Conservation (phyloP, 2,797 vertebrate genomes). For the Acanthurus tractus region DNA sequence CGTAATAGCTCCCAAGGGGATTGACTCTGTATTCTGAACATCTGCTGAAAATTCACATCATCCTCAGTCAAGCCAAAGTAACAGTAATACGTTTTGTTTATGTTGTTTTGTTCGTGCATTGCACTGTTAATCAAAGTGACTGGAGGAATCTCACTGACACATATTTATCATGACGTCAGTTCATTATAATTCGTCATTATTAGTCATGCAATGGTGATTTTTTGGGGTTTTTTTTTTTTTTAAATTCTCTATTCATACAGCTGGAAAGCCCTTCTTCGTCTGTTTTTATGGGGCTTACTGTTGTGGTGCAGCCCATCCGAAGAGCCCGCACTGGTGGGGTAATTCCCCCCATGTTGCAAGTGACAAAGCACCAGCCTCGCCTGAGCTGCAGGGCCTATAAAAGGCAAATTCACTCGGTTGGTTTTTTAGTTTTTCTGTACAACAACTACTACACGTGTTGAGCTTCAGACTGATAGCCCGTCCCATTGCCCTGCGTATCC, state of each 20-base stretch:
- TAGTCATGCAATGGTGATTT: slow-evolving; percentile 61
- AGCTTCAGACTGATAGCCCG: slow-evolving; percentile 71
- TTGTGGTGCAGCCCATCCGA: slow-evolving; percentile 73
- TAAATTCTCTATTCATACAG: slow-evolving; percentile 44
- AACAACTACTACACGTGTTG: slow-evolving; percentile 84
- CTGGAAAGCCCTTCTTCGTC: slow-evolving; percentile 62
- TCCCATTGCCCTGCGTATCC: slow-evolving; percentile 78
- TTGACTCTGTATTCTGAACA: slow-evolving; percentile 46
- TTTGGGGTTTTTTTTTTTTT: no score
- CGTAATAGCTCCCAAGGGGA: slow-evolving; percentile 44
- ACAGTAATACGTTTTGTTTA: slow-evolving; percentile 49
- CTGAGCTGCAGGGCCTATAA: slow-evolving; percentile 73
- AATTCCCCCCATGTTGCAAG: slow-evolving; percentile 64
- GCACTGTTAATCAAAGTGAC: slow-evolving; percentile 52
- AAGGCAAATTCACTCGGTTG: slow-evolving; percentile 61
- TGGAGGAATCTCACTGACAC: slow-evolving; percentile 33
- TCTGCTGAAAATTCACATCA: slow-evolving; percentile 63
- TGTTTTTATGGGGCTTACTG: slow-evolving; percentile 71
- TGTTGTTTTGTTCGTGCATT: slow-evolving; percentile 45
- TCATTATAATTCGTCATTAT: slow-evolving; percentile 73
- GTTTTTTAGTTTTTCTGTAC: slow-evolving; percentile 73
- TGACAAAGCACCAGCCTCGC: slow-evolving; percentile 55
- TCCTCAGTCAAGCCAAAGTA: slow-evolving; percentile 29
- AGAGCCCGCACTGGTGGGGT: slow-evolving; percentile 62
- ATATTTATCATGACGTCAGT: slow-evolving; percentile 53